phyloP scores from a whole-genome alignment of 2,888 invertebrate species.

The Trissoscelio sp. region DNA sequence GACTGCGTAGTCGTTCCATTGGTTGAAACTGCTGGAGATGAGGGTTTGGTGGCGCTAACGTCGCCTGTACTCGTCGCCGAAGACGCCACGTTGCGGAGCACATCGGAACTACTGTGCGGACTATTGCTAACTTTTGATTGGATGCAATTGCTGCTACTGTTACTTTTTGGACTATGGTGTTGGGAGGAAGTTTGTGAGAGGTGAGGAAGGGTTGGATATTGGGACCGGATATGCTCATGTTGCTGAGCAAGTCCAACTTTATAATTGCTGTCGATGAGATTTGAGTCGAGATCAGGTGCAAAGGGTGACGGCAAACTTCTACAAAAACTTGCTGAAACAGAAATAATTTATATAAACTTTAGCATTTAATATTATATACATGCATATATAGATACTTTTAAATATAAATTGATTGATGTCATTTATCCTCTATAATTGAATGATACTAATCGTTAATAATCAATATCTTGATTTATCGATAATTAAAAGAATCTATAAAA shows the following conservation, averaged over 20 bases:
- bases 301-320: too few species aligned
- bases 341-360: too few species aligned
- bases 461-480: too few species aligned
- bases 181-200: neutral
- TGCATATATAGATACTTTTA: too few species aligned
- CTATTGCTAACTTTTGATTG: slow-evolving; percentile 12
- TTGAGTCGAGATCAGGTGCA: neutral
- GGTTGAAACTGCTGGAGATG: neutral
- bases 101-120: slow-evolving; percentile 22
- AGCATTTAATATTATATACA: too few species aligned
- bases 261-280: neutral
- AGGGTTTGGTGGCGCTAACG: slow-evolving; percentile 18
- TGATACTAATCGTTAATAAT: neutral
- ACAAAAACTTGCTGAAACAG: too few species aligned
- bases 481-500: too few species aligned
- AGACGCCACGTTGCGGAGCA: slow-evolving; percentile 4
- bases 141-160: slow-evolving; percentile 22
- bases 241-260: neutral
- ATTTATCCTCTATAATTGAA: too few species aligned
- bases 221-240: neutral
- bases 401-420: too few species aligned
- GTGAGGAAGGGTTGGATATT: neutral
- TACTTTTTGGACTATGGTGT: slow-evolving; percentile 23
- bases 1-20: neutral
- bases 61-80: slow-evolving; percentile 10